Evolutionary conservation across 1,140 invertebrate species (phyloP).

Genomic region (Cryptotermes secundus): DNA sequence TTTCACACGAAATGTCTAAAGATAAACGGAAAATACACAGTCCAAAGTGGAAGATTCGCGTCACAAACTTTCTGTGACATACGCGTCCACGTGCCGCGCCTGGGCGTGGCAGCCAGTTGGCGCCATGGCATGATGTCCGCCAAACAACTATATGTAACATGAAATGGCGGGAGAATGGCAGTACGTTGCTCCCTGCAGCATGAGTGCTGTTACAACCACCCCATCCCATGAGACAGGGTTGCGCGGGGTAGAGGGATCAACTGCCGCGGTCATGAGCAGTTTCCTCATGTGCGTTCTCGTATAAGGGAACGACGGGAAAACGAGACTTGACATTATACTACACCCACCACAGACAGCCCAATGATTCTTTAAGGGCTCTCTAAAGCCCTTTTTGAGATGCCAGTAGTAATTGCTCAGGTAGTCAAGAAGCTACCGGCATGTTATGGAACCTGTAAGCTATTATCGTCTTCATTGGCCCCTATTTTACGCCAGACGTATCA

Average conservation of each 20-base stretch:
- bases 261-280: not conserved
- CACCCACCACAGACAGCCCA: no score
- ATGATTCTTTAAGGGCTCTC: no score
- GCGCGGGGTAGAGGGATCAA: not conserved
- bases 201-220: slow-evolving; percentile 8
- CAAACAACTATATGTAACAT: not conserved
- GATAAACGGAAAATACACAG: no score
- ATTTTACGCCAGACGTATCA: no score
- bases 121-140: not conserved
- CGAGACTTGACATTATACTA: no score
- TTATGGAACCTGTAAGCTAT: no score
- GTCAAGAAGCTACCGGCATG: no score
- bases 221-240: not conserved
- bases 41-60: no score
- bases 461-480: no score
- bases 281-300: not conserved
- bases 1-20: no score
- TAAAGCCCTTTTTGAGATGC: no score
- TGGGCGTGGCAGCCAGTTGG: not conserved
- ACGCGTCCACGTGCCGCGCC: not conserved
- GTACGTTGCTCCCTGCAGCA: slow-evolving; percentile 1
- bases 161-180: not conserved
- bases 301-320: not conserved
- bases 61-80: not conserved
- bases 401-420: no score